Percentiles rank a stretch among this genome's conserved stretches.
Evolutionary conservation across 2,797 vertebrate genomes (phyloP).

Genomic region (Falco concolor): DNA sequence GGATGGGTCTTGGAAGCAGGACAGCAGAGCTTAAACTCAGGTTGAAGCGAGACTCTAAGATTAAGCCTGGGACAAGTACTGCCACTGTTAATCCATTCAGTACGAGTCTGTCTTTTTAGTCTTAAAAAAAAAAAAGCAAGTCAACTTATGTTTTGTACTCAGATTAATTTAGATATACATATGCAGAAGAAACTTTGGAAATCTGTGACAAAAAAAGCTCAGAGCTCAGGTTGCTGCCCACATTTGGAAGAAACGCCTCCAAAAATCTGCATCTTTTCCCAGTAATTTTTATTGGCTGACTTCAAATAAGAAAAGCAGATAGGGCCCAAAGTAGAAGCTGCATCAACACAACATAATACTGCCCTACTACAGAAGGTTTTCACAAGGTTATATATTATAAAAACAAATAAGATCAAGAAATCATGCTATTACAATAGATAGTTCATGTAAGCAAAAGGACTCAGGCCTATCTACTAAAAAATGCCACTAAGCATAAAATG

Average conservation of each 20-base stretch:
- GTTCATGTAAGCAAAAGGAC: background rate
- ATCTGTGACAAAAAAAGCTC: background rate
- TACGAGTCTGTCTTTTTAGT: background rate
- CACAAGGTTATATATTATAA: background rate
- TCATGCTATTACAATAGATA: background rate
- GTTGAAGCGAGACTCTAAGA: background rate
- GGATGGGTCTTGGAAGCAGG: background rate
- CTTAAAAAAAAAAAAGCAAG: background rate
- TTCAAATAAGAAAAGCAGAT: background rate
- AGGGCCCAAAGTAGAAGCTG: background rate
- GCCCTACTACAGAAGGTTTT: background rate
- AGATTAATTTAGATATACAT: background rate
- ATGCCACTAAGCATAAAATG: background rate
- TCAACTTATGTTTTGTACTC: background rate
- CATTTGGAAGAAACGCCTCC: background rate
- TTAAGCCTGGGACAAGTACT: background rate
- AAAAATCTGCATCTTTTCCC: background rate
- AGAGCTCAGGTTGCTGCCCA: background rate
- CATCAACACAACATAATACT: background rate
- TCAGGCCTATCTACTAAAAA: background rate
- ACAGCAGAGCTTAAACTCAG: background rate
- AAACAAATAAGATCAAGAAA: background rate
- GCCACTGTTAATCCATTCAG: background rate
- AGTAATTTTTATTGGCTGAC: background rate
- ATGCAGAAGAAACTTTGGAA: background rate